Evolutionary conservation across 2,113 vertebrate species (phyloP).

Genomic region (Mohoua ochrocephala): DNA sequence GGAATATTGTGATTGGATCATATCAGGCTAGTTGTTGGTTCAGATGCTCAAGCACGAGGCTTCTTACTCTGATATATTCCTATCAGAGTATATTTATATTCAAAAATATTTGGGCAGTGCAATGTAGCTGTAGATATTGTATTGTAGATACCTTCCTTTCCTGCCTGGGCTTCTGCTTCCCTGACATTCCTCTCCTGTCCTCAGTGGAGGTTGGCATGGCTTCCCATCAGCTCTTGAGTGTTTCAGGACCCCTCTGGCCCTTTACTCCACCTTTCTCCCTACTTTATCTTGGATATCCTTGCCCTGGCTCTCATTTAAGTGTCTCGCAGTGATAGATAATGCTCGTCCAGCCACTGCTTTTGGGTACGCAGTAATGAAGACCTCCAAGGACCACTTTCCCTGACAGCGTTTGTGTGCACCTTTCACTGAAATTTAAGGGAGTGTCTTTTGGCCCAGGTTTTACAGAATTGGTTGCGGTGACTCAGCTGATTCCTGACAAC

Average conservation of each 20-base stretch:
- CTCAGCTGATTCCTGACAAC: neutral
- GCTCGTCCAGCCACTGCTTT: neutral
- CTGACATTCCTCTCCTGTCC: neutral
- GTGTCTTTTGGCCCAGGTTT: neutral
- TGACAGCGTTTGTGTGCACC: neutral
- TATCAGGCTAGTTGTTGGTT: neutral
- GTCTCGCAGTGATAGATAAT: neutral
- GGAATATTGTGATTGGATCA: neutral
- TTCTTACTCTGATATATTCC: neutral
- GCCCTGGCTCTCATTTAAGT: neutral
- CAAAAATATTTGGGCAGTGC: neutral
- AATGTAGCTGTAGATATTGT: neutral
- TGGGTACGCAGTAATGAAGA: neutral
- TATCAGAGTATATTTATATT: neutral
- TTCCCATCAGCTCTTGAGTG: neutral
- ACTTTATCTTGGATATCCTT: neutral
- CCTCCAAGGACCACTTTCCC: neutral
- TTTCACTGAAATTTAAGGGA: neutral
- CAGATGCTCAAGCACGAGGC: neutral
- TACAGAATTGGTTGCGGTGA: neutral
- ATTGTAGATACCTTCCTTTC: neutral
- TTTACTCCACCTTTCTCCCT: neutral
- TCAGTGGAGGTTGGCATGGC: neutral
- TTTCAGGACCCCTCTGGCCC: neutral
- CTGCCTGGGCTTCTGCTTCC: neutral